phyloP scores from a whole-genome alignment of 2,888 invertebrate genomes.

The Xanthia togata region DNA sequence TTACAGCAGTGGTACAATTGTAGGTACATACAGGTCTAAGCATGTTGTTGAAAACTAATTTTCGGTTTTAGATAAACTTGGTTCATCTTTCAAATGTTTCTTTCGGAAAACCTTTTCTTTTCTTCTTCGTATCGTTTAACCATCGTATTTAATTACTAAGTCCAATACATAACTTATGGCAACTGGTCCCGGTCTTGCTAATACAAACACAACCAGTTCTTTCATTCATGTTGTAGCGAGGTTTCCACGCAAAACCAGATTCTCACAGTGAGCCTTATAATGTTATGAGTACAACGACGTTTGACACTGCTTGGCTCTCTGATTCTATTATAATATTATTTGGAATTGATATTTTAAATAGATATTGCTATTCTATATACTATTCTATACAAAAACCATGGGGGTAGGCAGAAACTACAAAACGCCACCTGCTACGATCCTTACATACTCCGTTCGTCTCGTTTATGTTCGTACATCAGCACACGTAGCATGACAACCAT shows the following conservation, averaged over 20 bases:
- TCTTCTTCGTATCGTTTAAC: constrained; percentile 19
- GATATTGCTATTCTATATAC: neutral
- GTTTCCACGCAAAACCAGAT: constrained; percentile 46
- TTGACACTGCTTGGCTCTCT: constrained; percentile 14
- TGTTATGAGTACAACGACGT: constrained; percentile 26
- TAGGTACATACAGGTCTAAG: neutral
- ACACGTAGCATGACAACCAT: no score
- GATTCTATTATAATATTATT: constrained; percentile 14
- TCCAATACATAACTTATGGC: constrained; percentile 27
- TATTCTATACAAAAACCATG: no score
- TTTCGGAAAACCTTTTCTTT: constrained; percentile 13
- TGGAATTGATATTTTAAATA: neutral
- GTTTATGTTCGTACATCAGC: no score
- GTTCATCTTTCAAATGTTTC: neutral
- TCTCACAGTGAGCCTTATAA: constrained; percentile 30
- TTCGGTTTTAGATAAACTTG: neutral
- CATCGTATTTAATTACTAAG: constrained; percentile 25
- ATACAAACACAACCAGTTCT: constrained; percentile 52
- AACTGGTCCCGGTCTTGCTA: constrained; percentile 28
- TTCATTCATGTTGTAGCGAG: constrained; percentile 48
- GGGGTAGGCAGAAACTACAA: no score
- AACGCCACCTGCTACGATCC: no score
- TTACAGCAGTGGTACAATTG: no score
- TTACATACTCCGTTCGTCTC: no score
- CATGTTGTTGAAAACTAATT: neutral